Conservation (phyloP, 1,140 invertebrate genomes). For the Listronotus oregonensis region DNA sequence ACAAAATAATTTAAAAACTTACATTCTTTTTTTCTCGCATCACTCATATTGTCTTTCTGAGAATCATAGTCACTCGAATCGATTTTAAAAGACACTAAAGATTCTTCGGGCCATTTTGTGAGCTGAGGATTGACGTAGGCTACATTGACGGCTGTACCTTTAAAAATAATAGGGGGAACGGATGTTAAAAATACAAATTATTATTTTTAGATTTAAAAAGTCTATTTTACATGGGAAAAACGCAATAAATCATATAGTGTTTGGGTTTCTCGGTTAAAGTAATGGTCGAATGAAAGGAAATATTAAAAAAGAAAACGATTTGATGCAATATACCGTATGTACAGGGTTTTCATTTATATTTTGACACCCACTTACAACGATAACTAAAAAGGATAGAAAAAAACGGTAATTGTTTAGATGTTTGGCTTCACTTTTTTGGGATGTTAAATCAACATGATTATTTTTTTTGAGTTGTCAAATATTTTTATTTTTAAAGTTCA, state of each 20-base stretch:
- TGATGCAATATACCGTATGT: too few relatives aligned
- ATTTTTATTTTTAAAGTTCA: too few relatives aligned
- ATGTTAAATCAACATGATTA: too few relatives aligned
- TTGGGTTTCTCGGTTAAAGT: too few relatives aligned
- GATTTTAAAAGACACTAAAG: constrained; percentile 40
- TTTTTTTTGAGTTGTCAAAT: too few relatives aligned
- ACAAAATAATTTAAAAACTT: constrained; percentile 2
- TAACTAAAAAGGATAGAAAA: too few relatives aligned
- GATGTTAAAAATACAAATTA: constrained; percentile 20
- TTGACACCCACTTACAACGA: too few relatives aligned
- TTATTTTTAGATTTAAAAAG: constrained; percentile 29
- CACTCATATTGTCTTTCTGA: constrained; percentile 25
- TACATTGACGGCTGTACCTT: constrained; percentile 32
- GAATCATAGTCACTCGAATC: constrained; percentile 38
- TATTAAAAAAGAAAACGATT: too few relatives aligned
- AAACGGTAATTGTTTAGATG: too few relatives aligned
- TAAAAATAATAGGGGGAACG: background rate
- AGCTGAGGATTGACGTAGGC: constrained; percentile 44
- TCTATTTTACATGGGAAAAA: constrained; percentile 1
- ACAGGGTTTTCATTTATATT: too few relatives aligned
- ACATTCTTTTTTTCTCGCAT: constrained; percentile 16
- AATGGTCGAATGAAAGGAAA: too few relatives aligned
- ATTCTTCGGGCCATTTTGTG: constrained; percentile 40
- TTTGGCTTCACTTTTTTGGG: too few relatives aligned
- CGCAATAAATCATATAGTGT: constrained; percentile 20